These are phyloP conservation scores for Cryptoleucopteryx plumbea DNA, from an alignment of 2,113 vertebrate species.

Conservation along the genomic window DNA sequence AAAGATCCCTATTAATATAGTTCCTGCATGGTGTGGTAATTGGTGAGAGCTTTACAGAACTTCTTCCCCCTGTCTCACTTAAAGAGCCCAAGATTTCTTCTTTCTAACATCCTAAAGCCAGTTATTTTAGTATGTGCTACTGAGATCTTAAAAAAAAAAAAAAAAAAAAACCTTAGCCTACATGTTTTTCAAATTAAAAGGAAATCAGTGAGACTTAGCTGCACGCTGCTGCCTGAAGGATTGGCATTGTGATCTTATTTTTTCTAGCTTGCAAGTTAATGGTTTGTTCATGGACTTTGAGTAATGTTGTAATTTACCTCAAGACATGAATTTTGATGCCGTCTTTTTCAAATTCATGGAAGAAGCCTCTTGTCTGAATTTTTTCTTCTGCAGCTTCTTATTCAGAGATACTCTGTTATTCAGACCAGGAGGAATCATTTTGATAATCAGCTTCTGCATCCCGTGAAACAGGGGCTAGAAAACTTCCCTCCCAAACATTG, in stretches of 20 bases:
- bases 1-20: not conserved
- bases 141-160: not conserved
- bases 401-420: not conserved
- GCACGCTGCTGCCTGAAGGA: not conserved
- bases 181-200: not conserved
- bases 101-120: not conserved
- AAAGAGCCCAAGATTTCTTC: not conserved
- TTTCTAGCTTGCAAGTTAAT: not conserved
- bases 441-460: not conserved
- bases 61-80: rapidly evolving
- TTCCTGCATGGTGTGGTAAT: not conserved
- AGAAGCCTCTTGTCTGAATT: not conserved
- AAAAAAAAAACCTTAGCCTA: not conserved
- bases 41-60: not conserved
- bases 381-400: not conserved
- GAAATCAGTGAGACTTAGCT: not conserved
- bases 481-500: not conserved
- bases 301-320: not conserved
- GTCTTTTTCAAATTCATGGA: not conserved
- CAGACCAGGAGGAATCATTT: not conserved
- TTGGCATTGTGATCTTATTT: not conserved
- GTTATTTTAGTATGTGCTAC: not conserved
- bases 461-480: not conserved
- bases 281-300: not conserved
- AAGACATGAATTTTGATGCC: not conserved